These are phyloP conservation scores for Xyrichtys novacula DNA, from an alignment of 2,797 vertebrate genomes.

Conservation along the genomic window DNA sequence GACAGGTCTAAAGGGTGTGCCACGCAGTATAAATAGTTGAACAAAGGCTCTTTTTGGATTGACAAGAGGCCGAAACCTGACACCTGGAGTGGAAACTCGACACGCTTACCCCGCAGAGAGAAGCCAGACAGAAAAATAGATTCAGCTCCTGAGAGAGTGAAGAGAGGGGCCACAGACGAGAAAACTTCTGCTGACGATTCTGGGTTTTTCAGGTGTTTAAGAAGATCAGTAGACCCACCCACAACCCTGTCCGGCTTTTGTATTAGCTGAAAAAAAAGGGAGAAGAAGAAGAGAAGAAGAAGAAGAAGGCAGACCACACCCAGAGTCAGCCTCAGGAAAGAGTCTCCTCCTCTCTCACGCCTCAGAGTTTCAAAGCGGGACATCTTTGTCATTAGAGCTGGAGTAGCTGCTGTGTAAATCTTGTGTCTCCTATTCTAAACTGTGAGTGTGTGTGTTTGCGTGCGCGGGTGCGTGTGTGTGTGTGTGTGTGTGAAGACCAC, in stretches of 20 bases:
- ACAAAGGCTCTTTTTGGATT: slow-evolving; percentile 62
- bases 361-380: slow-evolving; percentile 21
- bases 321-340: slow-evolving; percentile 26
- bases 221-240: slow-evolving; percentile 35
- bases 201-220: slow-evolving; percentile 29
- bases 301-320: slow-evolving; percentile 35
- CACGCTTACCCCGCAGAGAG: slow-evolving; percentile 8
- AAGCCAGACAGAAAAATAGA: slow-evolving; percentile 15
- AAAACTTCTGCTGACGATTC: slow-evolving; percentile 8
- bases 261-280: slow-evolving; percentile 11
- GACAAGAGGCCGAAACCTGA: slow-evolving; percentile 67
- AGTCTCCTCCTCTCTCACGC: slow-evolving; percentile 25
- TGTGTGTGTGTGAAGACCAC: slow-evolving; percentile 13
- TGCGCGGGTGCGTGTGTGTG: slow-evolving; percentile 35
- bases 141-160: slow-evolving; percentile 13
- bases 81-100: slow-evolving; percentile 58
- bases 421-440: slow-evolving; percentile 30
- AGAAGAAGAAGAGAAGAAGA: slow-evolving; percentile 18
- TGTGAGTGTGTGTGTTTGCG: slow-evolving; percentile 38
- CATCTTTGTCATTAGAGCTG: slow-evolving; percentile 22
- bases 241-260: not conserved
- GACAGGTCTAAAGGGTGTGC: slow-evolving; percentile 24
- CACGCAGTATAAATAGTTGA: slow-evolving; percentile 67
- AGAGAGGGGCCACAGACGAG: not conserved
- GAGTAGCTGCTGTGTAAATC: slow-evolving; percentile 32